Evolutionary conservation across 2,888 invertebrate species (phyloP), one percentile per base, ranked within the genome.

Genomic region (Vannuccia rotundouncinata): DNA sequence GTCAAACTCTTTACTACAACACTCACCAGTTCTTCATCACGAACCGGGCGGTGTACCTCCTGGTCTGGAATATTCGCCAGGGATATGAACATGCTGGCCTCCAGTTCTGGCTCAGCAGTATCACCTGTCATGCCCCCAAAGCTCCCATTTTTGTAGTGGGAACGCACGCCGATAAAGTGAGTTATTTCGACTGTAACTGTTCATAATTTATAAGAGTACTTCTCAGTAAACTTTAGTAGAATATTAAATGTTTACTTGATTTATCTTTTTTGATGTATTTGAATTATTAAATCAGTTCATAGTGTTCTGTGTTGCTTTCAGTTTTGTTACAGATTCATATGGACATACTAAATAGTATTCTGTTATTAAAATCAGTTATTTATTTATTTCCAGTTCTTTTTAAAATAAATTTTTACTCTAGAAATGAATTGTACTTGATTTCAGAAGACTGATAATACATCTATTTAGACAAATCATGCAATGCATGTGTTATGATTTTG

Each of bases 1-100:
- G 87, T 0, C 87, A 88, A 82, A 86, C 86, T 22, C 86, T 88
- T 17, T 88, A 88, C 82, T 88, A 88, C 84, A 88, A 88, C 83
- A 87, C 88, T 1, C 88, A 88, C 82, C 87, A 87, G 85, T 87
- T 87, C 83, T 87, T 87, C 84, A 82, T 87, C 80, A 85, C 87
- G 25, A 84, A 85, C 80, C 82, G 86, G 82, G 86, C 87, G 29
- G 84, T 87, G 22, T 87, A 87, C 80, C 82, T 87, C 77, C 81
- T 87, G 60, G 80, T 86, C 77, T 87, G 86, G 86, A 86, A 85
- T 79, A 85, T 85, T 77, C 83, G 86, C 75, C 85, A 85, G 77
- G 87, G 87, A n/a, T 85, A 84, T 81, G 86, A 87, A 81, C 86
- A 87, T 83, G 86, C 87, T 79, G 86, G 87, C 1, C 81, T 87